Evolutionary conservation across 92 coral and sea anemone genomes (phyloP), one percentile per base, ranked within the genome.

Genomic region (Scolanthus callimorphus): DNA sequence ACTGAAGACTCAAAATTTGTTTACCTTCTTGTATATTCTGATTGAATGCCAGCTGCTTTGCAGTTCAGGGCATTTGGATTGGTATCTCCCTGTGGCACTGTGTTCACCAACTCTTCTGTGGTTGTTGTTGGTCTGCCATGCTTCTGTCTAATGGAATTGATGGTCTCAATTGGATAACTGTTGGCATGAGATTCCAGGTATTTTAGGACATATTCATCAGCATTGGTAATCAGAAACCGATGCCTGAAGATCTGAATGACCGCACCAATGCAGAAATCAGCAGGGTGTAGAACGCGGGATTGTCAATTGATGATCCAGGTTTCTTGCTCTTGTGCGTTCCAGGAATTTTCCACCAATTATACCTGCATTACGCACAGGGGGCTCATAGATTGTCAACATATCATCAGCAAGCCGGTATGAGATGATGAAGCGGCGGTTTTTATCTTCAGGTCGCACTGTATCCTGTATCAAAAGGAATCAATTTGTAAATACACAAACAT

Each of bases 301-400:
- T 94, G 74, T 94, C 97, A n/a, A 86, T 89, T 20, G 91, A 83
- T 3, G 94, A 80, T 6, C 99, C 97, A 28, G 99, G 97, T 43
- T 94, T 94, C 81, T 81, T 2, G 96, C 99, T 60, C 73, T 62
- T 3, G 99, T 94, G n/a, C 99, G 97, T 45, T 94, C 90, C 1
- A 94, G 91, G 76, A 89, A 94, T 70, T 94, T 89, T 3, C 99
- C 99, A 53, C 99, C 91, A 63, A 94, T 81, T 34, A 94, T 94
- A 17, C 99, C 99, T 20, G 99, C 99, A 74, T 94, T 94, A 63
- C 99, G 81, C 12, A 90, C 89, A 25, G 99, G 97, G 37, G 99
- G 96, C 44, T 94, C 99, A 27, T 94, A 94, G 57, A 94, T 94
- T 37, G 99, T 94, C 77, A 81, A 55, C 99, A 94, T 94, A 71